Evolutionary conservation across 2,797 vertebrate species (phyloP), one percentile per base, ranked within the genome.

Genomic region (Moxostoma hubbsi): DNA sequence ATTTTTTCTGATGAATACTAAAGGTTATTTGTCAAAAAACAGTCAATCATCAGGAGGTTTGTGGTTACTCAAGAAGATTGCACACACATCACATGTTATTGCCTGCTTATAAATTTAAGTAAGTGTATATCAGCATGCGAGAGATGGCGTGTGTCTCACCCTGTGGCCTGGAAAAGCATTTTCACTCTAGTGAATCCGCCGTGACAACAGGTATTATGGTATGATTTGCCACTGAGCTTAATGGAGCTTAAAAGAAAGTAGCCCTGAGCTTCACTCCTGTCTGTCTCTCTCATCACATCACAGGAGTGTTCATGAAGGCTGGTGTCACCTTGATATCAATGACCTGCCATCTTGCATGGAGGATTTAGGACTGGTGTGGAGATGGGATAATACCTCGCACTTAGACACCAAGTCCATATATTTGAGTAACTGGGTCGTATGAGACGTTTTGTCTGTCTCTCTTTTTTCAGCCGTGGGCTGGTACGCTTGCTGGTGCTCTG

Each of bases 131-230:
- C 70, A 58, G 62, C 63, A 62, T 15, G 10, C 74, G 70, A 70
- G 72, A 13, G 50, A 67, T 59, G 49, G 10, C 68, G 73, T 55
- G 79, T 82, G 85, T 73, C 58, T 73, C 80, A 82, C 88, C 87
- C 83, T 7, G 51, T 87, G 88, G 88, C 89, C 87, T 53, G 78
- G 85, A 86, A 90, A 89, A 89, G 85, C 69, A 81, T 85, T 89
- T 80, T 88, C 90, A 87, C 87, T 86, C 84, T 86, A 81, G 84
- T 84, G 88, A 87, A 81, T 89, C 81, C 63, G 70, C 86, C 53
- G 87, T 90, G 88, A 91, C 90, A 90, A 91, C 91, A 93, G 90
- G 90, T 93, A 93, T 91, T 87, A 90, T 88, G 87, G 72, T 87
- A 83, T 89, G 87, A 89, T 91, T 88, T 89, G 87, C 88, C 83